These are phyloP conservation scores for Spondyliosoma cantharus DNA, from an alignment of 2,797 vertebrate genomes.

Conservation along the genomic window DNA sequence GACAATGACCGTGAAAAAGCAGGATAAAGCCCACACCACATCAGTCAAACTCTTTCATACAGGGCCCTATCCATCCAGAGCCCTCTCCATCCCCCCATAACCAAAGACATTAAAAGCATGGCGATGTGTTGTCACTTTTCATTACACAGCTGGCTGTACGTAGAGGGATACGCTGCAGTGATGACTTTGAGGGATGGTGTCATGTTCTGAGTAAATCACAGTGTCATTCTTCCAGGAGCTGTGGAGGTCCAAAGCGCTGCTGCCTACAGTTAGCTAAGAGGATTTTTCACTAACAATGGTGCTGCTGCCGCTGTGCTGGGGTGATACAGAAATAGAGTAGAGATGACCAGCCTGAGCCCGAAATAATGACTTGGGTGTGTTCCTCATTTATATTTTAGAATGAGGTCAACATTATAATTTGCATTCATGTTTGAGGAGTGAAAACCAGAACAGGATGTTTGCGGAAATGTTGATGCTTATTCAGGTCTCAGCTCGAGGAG, in stretches of 20 bases:
- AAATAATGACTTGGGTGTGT: constrained; percentile 42
- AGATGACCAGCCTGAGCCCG: constrained; percentile 50
- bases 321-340: constrained; percentile 42
- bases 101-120: constrained; percentile 74
- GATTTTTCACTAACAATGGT: constrained; percentile 71
- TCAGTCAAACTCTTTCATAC: constrained; percentile 43
- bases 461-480: constrained; percentile 29
- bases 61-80: constrained; percentile 44
- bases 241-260: constrained; percentile 44
- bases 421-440: constrained; percentile 18
- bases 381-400: constrained; percentile 51
- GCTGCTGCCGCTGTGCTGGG: constrained; percentile 42
- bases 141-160: constrained; percentile 77
- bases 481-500: constrained; percentile 16
- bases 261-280: constrained; percentile 63
- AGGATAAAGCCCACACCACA: constrained; percentile 36
- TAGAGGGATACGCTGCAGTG: constrained; percentile 57
- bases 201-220: constrained; percentile 73
- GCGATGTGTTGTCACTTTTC: constrained; percentile 78
- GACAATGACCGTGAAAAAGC: constrained; percentile 42
- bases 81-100: constrained; percentile 59
- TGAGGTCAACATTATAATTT: constrained; percentile 47
- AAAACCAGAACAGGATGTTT: constrained; percentile 22
- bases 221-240: constrained; percentile 64
- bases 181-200: constrained; percentile 74